Base-by-base conservation (phyloP, 2,113 vertebrate species). In the Daubentonia madagascariensis region DNA sequence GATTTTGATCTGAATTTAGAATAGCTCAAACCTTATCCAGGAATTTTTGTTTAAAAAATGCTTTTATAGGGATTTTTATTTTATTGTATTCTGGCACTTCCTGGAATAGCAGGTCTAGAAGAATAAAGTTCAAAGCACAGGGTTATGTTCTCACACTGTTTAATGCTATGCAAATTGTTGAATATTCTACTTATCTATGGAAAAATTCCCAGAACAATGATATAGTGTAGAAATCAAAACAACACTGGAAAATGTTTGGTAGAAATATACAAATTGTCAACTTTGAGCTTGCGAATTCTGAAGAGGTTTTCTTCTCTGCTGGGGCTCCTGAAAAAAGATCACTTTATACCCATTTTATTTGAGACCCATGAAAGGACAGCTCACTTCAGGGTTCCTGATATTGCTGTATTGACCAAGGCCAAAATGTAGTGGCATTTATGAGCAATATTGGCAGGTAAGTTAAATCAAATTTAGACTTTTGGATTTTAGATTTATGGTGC, bases 1-100 rank as follows among this genome's bases (percentile, higher is more conserved):
- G 35, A 91, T 80, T 96, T 85, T 91, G 72, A 70, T 87, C n/a
- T 86, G 18, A 35, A 96, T 57, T 94, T 93, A 57, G 94, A 93
- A 57, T 37, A 89, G 9, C 35, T 81, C 28, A 93, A 96, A 85
- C 22, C 4, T 30, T 85, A 75, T n/a, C 30, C 22, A 67, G 72
- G 20, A 37, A 79, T 73, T 85, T 97, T 70, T 32, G 20, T 75
- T 91, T 57, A n/a, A 57, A 92, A 65, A 65, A 54, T 23, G 25
- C 3, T 61, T 65, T 37, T 30, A 43, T 14, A 25, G 50, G 28
- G 35, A 85, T 79, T 96, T 96, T 91, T 88, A 86, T 87, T 95
- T 92, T 45, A 70, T 48, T 75, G 43, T n/a, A 61, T 84, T 85
- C 57, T 93, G 43, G 37, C 14, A 32, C 48, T 89, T 96, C 35